Conservation (phyloP, 2,888 invertebrate genomes). For the Resseliella maxima region DNA sequence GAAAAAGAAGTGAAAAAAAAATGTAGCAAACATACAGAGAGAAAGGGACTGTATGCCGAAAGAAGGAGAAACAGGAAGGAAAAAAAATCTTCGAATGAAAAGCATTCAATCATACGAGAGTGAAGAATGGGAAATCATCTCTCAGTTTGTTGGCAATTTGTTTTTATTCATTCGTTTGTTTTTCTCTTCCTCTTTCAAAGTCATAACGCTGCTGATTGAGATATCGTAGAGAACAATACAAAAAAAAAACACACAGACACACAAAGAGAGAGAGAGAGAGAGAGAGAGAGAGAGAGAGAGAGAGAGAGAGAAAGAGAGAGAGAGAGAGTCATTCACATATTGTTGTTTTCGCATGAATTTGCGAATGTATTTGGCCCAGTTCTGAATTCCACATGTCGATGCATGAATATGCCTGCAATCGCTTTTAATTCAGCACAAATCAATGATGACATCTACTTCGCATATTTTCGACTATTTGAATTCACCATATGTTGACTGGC, state of each 20-base stretch:
- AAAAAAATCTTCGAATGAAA: not conserved
- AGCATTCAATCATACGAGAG: constrained; percentile 17
- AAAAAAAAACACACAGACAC: not conserved
- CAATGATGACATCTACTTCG: constrained; percentile 19
- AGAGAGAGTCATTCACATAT: too few species aligned
- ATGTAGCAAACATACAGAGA: not conserved
- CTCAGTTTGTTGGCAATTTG: not conserved
- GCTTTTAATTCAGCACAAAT: constrained; percentile 34
- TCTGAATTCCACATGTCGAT: not conserved
- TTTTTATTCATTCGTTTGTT: not conserved
- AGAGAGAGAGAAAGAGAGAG: too few species aligned
- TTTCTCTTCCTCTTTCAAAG: not conserved
- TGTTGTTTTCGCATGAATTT: not conserved
- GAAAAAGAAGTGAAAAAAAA: not conserved
- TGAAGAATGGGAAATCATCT: not conserved
- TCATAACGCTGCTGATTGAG: not conserved
- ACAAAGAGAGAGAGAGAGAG: too few species aligned
- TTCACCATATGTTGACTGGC: not conserved
- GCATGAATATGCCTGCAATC: constrained; percentile 11
- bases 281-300: too few species aligned
- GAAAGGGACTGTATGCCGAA: too few species aligned
- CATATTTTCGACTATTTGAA: not conserved
- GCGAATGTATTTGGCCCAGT: not conserved
- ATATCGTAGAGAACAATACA: not conserved
- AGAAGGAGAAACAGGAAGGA: not conserved